phyloP scores from a whole-genome alignment of 2,797 vertebrate genomes.

The Rhodeus uyekii region DNA sequence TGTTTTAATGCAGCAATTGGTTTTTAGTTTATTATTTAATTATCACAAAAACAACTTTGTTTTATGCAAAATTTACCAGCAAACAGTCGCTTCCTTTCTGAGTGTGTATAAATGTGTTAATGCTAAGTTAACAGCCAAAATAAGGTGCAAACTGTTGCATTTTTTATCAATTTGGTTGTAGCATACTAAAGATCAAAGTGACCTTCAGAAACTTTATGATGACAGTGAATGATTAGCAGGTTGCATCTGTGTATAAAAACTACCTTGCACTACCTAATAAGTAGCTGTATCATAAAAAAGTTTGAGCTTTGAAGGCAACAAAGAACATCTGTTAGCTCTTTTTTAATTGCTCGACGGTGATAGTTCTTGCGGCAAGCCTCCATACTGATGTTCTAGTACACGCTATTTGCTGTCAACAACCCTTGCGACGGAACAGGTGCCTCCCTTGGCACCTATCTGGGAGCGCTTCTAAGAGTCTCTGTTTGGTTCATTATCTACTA shows the following conservation, averaged over 20 bases:
- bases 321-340: slow-evolving; percentile 15
- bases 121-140: not conserved
- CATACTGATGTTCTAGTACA: slow-evolving; percentile 17
- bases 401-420: slow-evolving; percentile 25
- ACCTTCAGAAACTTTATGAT: not conserved
- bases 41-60: not conserved
- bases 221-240: not conserved
- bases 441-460: slow-evolving; percentile 27
- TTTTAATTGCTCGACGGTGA: not conserved
- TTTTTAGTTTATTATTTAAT: not conserved
- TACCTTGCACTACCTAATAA: not conserved
- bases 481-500: slow-evolving; percentile 37
- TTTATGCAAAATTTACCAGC: not conserved
- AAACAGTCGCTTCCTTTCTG: not conserved
- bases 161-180: not conserved
- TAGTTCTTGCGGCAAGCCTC: slow-evolving; percentile 23
- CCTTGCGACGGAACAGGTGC: slow-evolving; percentile 8
- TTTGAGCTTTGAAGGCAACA: slow-evolving; percentile 14
- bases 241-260: not conserved
- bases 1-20: too few species aligned
- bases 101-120: too few species aligned
- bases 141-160: not conserved
- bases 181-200: not conserved
- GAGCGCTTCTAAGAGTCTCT: not conserved
- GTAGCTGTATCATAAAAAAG: not conserved